Percentiles rank a stretch among this genome's conserved stretches.
phyloP scores from a whole-genome alignment of 2,113 vertebrate genomes.

The Channa maculata region DNA sequence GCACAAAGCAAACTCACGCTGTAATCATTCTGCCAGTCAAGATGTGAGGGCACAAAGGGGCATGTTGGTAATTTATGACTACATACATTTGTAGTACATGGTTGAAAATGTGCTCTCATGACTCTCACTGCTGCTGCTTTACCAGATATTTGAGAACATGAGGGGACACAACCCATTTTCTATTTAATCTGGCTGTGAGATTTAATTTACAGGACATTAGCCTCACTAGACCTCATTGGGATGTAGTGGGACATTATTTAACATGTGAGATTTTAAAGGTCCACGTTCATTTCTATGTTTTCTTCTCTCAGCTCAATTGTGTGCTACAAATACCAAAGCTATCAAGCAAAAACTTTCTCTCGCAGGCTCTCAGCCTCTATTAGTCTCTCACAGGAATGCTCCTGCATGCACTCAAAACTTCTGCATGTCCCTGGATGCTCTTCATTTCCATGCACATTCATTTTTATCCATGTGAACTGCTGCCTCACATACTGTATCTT shows the following conservation, averaged over 20 bases:
- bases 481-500: not conserved
- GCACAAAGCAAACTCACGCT: conserved; percentile 10
- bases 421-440: too few species aligned
- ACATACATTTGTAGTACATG: not conserved
- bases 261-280: not conserved
- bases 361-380: not conserved
- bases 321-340: not conserved
- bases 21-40: conserved; percentile 47
- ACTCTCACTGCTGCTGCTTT: not conserved
- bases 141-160: not conserved
- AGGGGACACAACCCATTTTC: not conserved
- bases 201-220: not conserved
- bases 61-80: conserved; percentile 12
- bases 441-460: too few species aligned
- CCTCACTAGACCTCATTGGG: too few species aligned
- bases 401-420: not conserved
- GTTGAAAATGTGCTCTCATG: not conserved
- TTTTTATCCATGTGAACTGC: too few species aligned
- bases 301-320: too few species aligned
- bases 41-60: conserved; percentile 15
- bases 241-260: not conserved
- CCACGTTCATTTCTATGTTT: not conserved
- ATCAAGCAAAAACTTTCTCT: not conserved
- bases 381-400: not conserved
- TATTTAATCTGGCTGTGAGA: not conserved